phyloP scores from a whole-genome alignment of 2,113 vertebrate genomes.

The Neodontobutis hainanensis region DNA sequence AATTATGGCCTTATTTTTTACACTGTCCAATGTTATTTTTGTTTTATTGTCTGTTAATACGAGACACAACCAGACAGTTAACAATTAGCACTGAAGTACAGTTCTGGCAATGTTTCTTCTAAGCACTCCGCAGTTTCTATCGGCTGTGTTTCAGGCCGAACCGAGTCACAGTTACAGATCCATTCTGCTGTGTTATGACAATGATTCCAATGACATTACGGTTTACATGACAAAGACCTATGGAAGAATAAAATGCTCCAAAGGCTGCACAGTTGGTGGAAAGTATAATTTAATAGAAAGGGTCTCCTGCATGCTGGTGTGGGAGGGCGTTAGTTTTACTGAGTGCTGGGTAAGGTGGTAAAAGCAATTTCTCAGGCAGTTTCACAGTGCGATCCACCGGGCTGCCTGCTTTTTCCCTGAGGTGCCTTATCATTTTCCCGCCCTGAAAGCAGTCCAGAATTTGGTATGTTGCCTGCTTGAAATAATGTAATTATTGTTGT shows the following conservation, averaged over 20 bases:
- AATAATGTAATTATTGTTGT: slow-evolving; percentile 46
- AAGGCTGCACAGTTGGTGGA: slow-evolving; percentile 25
- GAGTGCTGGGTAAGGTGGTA: slow-evolving; percentile 37
- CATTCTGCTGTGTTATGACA: not conserved
- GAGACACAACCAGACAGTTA: no score
- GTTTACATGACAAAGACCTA: not conserved
- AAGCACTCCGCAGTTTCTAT: not conserved
- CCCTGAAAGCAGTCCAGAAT: slow-evolving; percentile 23
- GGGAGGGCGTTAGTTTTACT: slow-evolving; percentile 29
- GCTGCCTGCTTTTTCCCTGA: slow-evolving; percentile 33
- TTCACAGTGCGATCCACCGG: slow-evolving; percentile 25
- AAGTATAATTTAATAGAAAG: slow-evolving; percentile 10
- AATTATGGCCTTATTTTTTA: not conserved
- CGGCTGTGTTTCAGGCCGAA: not conserved
- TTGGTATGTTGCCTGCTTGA: slow-evolving; percentile 21
- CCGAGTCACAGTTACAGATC: not conserved
- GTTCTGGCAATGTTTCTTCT: not conserved
- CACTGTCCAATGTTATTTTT: no score
- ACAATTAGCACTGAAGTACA: not conserved
- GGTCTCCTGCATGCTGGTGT: slow-evolving; percentile 28
- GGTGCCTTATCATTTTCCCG: slow-evolving; percentile 28
- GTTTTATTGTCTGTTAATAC: no score
- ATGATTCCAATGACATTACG: not conserved
- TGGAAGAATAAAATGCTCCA: slow-evolving; percentile 5
- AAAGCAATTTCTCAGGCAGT: slow-evolving; percentile 47